These are phyloP conservation scores for Drosophila pseudotakahashii DNA, from an alignment of 2,888 invertebrate genomes.

Conservation along the genomic window DNA sequence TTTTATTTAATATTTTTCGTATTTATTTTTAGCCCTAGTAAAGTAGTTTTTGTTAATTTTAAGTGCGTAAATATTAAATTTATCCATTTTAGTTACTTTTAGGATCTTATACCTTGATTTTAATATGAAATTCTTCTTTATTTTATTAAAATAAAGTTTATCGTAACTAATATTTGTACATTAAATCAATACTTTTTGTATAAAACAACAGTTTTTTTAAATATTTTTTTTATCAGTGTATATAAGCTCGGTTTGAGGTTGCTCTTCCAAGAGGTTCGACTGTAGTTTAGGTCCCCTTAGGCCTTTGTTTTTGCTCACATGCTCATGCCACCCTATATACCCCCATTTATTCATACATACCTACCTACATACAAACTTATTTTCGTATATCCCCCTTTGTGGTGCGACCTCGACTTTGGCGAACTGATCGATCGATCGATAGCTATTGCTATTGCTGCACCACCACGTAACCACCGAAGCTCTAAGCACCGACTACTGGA, in stretches of 20 bases:
- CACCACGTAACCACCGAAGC: slow-evolving; percentile 28
- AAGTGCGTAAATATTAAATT: too few relatives aligned
- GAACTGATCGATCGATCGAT: slow-evolving; percentile 54
- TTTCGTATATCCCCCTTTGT: slow-evolving; percentile 2
- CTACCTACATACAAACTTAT: background rate
- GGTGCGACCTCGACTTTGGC: slow-evolving; percentile 65
- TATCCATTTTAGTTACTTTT: too few relatives aligned
- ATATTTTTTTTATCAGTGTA: too few relatives aligned
- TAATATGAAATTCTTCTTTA: too few relatives aligned
- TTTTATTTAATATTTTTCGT: too few relatives aligned
- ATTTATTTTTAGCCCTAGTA: too few relatives aligned
- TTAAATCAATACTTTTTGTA: too few relatives aligned
- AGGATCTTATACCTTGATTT: background rate
- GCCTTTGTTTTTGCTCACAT: slow-evolving; percentile 19
- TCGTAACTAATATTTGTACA: too few relatives aligned
- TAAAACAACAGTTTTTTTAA: too few relatives aligned
- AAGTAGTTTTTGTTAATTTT: too few relatives aligned
- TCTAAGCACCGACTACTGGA: slow-evolving; percentile 14
- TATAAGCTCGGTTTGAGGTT: background rate
- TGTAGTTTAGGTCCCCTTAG: slow-evolving; percentile 5
- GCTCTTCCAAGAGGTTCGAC: background rate
- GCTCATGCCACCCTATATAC: slow-evolving; percentile 17
- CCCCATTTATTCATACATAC: background rate
- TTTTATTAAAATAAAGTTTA: too few relatives aligned
- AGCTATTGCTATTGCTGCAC: slow-evolving; percentile 9